phyloP scores from a whole-genome alignment of 2,113 vertebrate species.

The Xiphophorus couchianus region DNA sequence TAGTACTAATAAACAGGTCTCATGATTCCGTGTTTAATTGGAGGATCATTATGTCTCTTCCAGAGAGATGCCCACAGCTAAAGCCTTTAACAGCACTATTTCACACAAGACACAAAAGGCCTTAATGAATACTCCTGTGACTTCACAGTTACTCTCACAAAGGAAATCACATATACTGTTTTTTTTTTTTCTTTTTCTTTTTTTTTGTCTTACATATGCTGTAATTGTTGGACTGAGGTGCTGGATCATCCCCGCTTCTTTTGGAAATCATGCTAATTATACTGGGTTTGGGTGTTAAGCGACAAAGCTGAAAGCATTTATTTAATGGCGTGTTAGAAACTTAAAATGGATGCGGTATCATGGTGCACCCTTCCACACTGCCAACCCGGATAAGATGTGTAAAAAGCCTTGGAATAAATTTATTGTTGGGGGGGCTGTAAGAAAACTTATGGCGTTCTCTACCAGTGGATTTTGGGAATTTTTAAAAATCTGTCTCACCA shows the following conservation, averaged over 20 bases:
- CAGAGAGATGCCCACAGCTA: constrained; percentile 77
- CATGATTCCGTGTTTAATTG: constrained; percentile 79
- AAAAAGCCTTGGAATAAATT: no score
- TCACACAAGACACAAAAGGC: constrained; percentile 76
- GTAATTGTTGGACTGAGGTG: constrained; percentile 73
- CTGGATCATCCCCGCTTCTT: constrained; percentile 47
- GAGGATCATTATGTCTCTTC: constrained; percentile 78
- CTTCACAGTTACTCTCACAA: constrained; percentile 68
- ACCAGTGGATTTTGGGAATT: no score
- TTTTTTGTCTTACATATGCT: constrained; percentile 59
- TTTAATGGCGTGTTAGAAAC: constrained; percentile 38
- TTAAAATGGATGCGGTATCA: neutral
- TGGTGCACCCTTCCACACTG: neutral
- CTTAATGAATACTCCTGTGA: constrained; percentile 84
- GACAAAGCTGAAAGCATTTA: constrained; percentile 37
- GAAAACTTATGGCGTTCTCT: no score
- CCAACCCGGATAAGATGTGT: neutral
- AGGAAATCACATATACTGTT: constrained; percentile 70
- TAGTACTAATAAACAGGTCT: constrained; percentile 81
- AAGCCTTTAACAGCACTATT: constrained; percentile 72
- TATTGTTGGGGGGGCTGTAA: no score
- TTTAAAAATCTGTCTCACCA: neutral
- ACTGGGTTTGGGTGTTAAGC: constrained; percentile 43
- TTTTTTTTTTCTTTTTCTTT: neutral
- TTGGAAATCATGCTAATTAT: constrained; percentile 63